Percentiles rank a stretch among this genome's conserved stretches.
phyloP scores from a whole-genome alignment of 1,140 invertebrate genomes.

The Drosophila ercepeae region DNA sequence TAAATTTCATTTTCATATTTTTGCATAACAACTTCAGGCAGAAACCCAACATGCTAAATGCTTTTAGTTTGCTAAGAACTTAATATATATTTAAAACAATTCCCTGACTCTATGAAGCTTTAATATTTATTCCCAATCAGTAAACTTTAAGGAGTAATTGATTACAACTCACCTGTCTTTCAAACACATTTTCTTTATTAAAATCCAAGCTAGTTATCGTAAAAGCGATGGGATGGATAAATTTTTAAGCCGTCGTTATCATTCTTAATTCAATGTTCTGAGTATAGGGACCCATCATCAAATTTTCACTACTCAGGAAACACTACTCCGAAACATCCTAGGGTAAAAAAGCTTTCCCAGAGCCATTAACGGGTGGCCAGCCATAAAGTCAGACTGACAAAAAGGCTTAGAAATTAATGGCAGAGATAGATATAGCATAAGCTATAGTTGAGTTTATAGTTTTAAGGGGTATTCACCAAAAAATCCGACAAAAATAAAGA shows the following conservation, averaged over 20 bases:
- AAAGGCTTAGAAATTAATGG: too few species aligned
- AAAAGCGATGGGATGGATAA: constrained; percentile 18
- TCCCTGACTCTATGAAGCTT: too few species aligned
- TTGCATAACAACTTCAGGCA: constrained; percentile 14
- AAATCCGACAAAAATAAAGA: too few species aligned
- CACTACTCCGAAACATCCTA: constrained; percentile 31
- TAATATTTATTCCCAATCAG: too few species aligned
- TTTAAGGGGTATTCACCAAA: too few species aligned
- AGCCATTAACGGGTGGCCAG: constrained; percentile 49
- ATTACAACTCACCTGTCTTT: not conserved
- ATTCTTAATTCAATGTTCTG: not conserved
- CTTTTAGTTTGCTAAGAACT: not conserved
- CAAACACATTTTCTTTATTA: constrained; percentile 24
- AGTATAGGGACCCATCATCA: constrained; percentile 47
- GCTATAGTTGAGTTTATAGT: too few species aligned
- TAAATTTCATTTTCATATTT: constrained; percentile 24
- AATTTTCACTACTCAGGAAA: constrained; percentile 62
- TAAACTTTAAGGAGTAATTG: not conserved
- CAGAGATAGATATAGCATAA: too few species aligned
- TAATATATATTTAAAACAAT: not conserved
- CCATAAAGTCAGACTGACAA: constrained; percentile 50
- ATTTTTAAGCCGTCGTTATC: constrained; percentile 23
- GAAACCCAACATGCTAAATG: not conserved
- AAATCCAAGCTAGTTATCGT: constrained; percentile 15
- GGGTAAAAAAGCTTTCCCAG: constrained; percentile 11